Base-by-base conservation (phyloP, 2,797 vertebrate species). In the Perodicticus potto region DNA sequence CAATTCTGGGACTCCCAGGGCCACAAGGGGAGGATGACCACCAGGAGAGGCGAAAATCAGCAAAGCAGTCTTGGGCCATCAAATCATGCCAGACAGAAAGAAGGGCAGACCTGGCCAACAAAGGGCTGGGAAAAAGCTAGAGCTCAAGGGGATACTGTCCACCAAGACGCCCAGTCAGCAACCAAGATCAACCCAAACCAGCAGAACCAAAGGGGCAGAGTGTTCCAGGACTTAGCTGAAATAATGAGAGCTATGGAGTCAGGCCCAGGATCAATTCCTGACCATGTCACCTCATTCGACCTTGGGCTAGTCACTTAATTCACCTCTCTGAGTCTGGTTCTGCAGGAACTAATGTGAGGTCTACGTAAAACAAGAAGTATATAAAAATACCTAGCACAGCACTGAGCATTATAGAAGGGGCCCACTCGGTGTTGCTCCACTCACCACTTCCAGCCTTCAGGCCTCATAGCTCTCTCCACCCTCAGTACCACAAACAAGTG, bases 301-400 rank as follows among this genome's bases (percentile, higher is more conserved):
- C 27, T 88, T 34, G 27, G 40, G 55, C 20, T 84, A 37, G 16
- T 29, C 65, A 55, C 94, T 73, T 53, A 43, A 45, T 3, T 49
- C 37, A 45, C 27, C n/a, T 85, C 77, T 91, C 90, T 86, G 69
- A 83, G 63, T 57, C 53, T 70, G 49, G 37, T 27, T 93, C 57
- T 23, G 57, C 49, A 19, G 14, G 25, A 76, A 32, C 59, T 86
- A 37, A 55, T 12, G 32, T 7, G 49, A 94, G 53, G 59, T 72
- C 43, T 89, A 73, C 69, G 78, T 78, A 61, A 96, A 95, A 89
- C 67, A 57, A 63, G 89, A 74, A 61, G 80, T n/a, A 3, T 29
- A 59, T 11, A 43, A 59, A 95, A 80, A 59, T 53, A 82, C 55
- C 43, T 49, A 69, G 69, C 70, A 14, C 6, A 32, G 80, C 4